Evolutionary conservation across 1,140 invertebrate genomes (phyloP).

Genomic region (Drosophila mojavensis): DNA sequence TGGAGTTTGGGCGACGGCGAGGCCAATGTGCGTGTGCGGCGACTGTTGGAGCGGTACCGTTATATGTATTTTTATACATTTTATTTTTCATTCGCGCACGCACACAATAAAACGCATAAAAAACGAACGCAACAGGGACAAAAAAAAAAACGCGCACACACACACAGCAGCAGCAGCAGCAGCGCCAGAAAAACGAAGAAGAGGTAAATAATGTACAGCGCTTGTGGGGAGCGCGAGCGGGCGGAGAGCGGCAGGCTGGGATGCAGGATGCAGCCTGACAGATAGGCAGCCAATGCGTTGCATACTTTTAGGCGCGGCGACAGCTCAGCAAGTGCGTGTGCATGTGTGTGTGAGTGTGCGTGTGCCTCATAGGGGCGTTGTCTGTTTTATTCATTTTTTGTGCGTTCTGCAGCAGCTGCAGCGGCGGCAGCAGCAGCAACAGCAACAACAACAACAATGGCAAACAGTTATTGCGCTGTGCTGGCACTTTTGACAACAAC

Average conservation of each 20-base stretch:
- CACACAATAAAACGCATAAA: constrained; percentile 81
- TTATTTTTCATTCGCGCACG: constrained; percentile 83
- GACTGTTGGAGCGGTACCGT: constrained; percentile 74
- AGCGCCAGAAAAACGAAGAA: constrained; percentile 71
- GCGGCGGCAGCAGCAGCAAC: constrained; percentile 5
- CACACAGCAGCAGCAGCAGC: constrained; percentile 4
- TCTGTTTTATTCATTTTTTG: constrained; percentile 78
- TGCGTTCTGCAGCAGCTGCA: constrained; percentile 50
- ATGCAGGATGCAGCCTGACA: constrained; percentile 42
- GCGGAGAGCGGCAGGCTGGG: neutral
- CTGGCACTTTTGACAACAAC: constrained; percentile 71
- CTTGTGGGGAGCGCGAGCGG: neutral
- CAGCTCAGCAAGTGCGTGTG: constrained; percentile 35
- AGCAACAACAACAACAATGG: constrained; percentile 15
- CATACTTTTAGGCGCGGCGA: constrained; percentile 76
- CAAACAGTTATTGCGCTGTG: constrained; percentile 42
- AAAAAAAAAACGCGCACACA: no score
- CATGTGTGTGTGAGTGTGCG: constrained; percentile 1
- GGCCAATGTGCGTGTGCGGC: constrained; percentile 34
- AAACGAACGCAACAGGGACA: constrained; percentile 24
- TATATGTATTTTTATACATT: constrained; percentile 82
- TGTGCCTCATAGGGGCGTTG: constrained; percentile 60
- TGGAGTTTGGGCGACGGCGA: constrained; percentile 22
- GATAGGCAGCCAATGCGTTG: constrained; percentile 71
- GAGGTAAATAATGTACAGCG: constrained; percentile 80